phyloP scores from a whole-genome alignment of 2,113 vertebrate genomes.

The Gopherus flavomarginatus region DNA sequence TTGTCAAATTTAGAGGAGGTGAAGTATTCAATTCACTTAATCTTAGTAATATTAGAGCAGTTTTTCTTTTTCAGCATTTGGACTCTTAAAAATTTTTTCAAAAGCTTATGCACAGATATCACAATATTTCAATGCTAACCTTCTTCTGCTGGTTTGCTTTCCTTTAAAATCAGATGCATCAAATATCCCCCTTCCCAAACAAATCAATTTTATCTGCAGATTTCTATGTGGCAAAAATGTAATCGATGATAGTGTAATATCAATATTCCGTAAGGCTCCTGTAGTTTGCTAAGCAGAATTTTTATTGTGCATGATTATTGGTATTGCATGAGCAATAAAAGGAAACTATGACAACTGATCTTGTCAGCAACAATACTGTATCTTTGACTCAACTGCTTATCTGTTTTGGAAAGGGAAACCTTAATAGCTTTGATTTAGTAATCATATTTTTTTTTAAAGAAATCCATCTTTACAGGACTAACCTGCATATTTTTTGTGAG shows the following conservation, averaged over 20 bases:
- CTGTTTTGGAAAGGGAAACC: fast-evolving
- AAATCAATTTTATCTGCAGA: background rate
- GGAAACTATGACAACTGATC: background rate
- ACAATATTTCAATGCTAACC: background rate
- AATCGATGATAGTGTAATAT: fast-evolving
- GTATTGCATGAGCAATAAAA: fast-evolving
- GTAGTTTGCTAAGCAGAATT: background rate
- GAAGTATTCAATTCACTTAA: background rate
- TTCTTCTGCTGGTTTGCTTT: background rate
- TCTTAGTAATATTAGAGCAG: background rate
- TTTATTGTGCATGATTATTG: background rate
- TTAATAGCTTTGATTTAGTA: fast-evolving
- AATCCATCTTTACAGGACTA: fast-evolving
- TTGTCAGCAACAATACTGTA: background rate
- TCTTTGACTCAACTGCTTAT: background rate
- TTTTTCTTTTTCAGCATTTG: background rate
- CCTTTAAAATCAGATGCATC: background rate
- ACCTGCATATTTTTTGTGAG: fast-evolving
- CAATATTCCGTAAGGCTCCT: fast-evolving
- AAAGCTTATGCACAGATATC: background rate
- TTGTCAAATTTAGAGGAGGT: background rate
- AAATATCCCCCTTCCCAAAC: background rate
- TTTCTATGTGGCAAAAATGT: background rate
- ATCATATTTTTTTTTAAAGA: background rate
- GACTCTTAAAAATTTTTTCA: background rate